A percentile compares a stretch with the other conserved stretches of the same genome.
These are phyloP conservation scores for Thereva unica DNA, from an alignment of 2,888 invertebrate genomes.

Conservation along the genomic window DNA sequence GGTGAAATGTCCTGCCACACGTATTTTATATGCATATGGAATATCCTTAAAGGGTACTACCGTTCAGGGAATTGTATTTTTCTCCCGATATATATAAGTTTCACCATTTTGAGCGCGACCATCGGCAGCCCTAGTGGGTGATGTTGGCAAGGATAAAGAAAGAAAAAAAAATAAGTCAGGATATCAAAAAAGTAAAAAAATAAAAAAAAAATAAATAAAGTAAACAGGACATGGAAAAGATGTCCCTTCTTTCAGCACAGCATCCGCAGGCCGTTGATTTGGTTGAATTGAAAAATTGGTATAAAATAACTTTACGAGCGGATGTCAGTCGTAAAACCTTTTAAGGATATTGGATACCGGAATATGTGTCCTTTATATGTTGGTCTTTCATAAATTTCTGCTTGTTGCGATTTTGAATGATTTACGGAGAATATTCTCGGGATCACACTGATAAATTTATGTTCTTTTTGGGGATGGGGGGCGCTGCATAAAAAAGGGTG, in stretches of 20 bases:
- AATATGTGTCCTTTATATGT: slow-evolving; percentile 32
- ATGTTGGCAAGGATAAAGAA: no score
- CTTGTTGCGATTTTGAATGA: slow-evolving; percentile 39
- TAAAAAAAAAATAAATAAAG: not conserved
- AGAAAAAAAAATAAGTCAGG: no score
- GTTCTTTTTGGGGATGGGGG: no score
- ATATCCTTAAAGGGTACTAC: slow-evolving; percentile 27
- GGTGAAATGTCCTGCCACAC: slow-evolving; percentile 23
- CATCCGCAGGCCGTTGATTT: slow-evolving; percentile 29
- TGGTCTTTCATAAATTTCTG: slow-evolving; percentile 24
- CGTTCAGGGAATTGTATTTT: slow-evolving; percentile 29
- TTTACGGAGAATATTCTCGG: slow-evolving; percentile 23
- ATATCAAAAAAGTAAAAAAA: not conserved
- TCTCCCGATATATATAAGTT: slow-evolving; percentile 12
- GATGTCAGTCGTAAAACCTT: slow-evolving; percentile 42
- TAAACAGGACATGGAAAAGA: not conserved
- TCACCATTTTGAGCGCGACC: no score
- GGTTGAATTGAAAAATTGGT: slow-evolving; percentile 41
- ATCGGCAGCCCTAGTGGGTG: no score
- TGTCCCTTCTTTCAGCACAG: not conserved
- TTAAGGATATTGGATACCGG: slow-evolving; percentile 42
- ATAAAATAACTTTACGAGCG: slow-evolving; percentile 40
- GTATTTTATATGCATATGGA: slow-evolving; percentile 40
- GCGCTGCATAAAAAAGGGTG: no score
- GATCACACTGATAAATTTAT: no score